A percentile compares a stretch with the other conserved stretches of the same genome.
phyloP scores from a whole-genome alignment of 1,140 invertebrate genomes.

The Sinella curviseta region DNA sequence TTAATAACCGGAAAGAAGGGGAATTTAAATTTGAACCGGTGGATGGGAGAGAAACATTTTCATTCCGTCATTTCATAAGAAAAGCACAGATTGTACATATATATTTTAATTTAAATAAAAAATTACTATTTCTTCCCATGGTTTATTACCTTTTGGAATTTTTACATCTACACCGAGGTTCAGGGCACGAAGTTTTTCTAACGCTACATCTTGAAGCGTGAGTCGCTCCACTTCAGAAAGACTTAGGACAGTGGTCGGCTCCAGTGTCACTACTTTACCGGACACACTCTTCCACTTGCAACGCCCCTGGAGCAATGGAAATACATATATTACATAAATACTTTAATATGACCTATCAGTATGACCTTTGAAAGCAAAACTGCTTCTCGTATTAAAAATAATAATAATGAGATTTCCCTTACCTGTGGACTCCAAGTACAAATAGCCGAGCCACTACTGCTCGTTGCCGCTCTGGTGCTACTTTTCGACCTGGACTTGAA shows the following conservation, averaged over 20 bases:
- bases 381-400: no score
- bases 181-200: slow-evolving; percentile 81
- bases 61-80: no score
- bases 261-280: slow-evolving; percentile 72
- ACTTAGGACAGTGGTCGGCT: slow-evolving; percentile 68
- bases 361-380: no score
- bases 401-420: background rate
- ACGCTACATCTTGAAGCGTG: slow-evolving; percentile 76
- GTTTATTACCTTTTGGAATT: slow-evolving; percentile 65
- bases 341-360: background rate
- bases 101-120: no score
- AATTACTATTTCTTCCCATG: background rate
- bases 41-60: no score
- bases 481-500: slow-evolving; percentile 43
- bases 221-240: slow-evolving; percentile 78
- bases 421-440: slow-evolving; percentile 47
- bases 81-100: no score
- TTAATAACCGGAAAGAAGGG: no score
- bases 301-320: slow-evolving; percentile 69
- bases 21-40: no score
- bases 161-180: slow-evolving; percentile 77
- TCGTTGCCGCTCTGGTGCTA: slow-evolving; percentile 17
- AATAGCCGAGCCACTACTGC: slow-evolving; percentile 28
- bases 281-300: slow-evolving; percentile 77
- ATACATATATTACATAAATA: background rate